Percentiles rank a stretch among this genome's conserved stretches.
Conservation (phyloP, 92 coral and sea anemone species). For the Scolanthus callimorphus region DNA sequence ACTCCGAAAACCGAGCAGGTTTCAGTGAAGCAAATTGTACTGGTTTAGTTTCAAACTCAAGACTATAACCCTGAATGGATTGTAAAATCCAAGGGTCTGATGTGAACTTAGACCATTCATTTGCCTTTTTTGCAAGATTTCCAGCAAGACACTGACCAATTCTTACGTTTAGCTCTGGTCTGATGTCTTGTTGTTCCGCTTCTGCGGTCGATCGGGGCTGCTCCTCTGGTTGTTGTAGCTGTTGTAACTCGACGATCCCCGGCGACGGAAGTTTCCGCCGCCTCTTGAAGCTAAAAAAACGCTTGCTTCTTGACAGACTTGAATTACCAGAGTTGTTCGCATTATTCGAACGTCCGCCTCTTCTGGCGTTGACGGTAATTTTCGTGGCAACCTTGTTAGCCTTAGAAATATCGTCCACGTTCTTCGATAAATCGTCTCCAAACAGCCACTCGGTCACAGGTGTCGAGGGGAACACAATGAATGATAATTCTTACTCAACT, state of each 20-base stretch:
- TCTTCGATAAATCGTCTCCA: no score
- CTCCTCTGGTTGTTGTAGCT: no score
- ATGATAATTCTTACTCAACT: no score
- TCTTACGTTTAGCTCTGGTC: slow-evolving; percentile 2
- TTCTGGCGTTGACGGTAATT: no score
- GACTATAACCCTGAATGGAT: slow-evolving; percentile 1
- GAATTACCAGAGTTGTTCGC: slow-evolving; percentile 7
- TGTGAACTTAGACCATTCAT: slow-evolving; percentile 9
- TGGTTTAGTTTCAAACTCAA: background rate
- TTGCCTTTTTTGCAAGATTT: background rate
- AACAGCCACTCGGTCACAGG: no score
- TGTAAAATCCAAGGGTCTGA: slow-evolving; percentile 4
- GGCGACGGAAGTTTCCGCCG: background rate
- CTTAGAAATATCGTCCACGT: no score
- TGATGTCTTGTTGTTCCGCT: background rate
- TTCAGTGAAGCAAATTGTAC: background rate
- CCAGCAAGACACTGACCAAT: background rate
- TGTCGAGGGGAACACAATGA: slow-evolving; percentile 11
- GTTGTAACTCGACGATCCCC: no score
- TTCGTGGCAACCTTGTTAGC: no score
- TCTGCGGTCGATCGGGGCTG: no score
- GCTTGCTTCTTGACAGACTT: no score
- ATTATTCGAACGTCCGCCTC: slow-evolving; percentile 8
- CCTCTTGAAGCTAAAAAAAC: slow-evolving; percentile 11
- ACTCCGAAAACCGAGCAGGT: no score